Evolutionary conservation across 2,113 vertebrate species (phyloP).

Genomic region (Cinclus cinclus): DNA sequence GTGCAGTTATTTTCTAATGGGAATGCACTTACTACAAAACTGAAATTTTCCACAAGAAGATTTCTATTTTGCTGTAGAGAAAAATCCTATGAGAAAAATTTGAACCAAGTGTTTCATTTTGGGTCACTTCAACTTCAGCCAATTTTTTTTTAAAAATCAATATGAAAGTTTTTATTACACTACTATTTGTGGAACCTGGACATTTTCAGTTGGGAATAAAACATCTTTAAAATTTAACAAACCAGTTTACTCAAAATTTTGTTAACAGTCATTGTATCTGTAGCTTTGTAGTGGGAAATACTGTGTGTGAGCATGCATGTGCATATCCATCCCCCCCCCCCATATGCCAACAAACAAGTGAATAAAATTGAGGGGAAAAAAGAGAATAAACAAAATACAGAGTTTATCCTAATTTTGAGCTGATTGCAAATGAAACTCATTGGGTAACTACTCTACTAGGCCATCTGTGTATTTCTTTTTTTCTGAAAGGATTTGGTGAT

Average conservation of each 20-base stretch:
- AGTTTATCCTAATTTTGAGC: constrained; percentile 16
- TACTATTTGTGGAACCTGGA: not conserved
- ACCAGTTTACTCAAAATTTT: not conserved
- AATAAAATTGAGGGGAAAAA: not conserved
- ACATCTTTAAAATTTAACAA: not conserved
- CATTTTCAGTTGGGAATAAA: not conserved
- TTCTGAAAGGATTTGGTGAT: not conserved
- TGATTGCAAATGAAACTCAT: not conserved
- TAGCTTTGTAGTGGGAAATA: not conserved
- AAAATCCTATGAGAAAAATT: constrained; percentile 46
- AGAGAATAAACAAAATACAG: constrained; percentile 16
- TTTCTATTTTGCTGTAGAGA: constrained; percentile 24
- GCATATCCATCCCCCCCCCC: not conserved
- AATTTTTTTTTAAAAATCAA: not conserved
- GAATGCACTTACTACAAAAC: constrained; percentile 23
- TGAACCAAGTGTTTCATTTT: constrained; percentile 53
- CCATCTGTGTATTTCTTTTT: not conserved
- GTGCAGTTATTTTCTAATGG: not conserved
- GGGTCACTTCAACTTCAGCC: not conserved
- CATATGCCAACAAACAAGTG: not conserved
- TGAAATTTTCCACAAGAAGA: constrained; percentile 40
- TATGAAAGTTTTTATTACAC: not conserved
- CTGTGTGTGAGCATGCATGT: fast-evolving
- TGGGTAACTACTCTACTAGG: not conserved
- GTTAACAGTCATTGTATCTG: not conserved